A percentile compares a stretch with the other conserved stretches of the same genome.
These are phyloP conservation scores for Cromileptes altivelis DNA, from an alignment of 2,113 vertebrate species.

Conservation along the genomic window DNA sequence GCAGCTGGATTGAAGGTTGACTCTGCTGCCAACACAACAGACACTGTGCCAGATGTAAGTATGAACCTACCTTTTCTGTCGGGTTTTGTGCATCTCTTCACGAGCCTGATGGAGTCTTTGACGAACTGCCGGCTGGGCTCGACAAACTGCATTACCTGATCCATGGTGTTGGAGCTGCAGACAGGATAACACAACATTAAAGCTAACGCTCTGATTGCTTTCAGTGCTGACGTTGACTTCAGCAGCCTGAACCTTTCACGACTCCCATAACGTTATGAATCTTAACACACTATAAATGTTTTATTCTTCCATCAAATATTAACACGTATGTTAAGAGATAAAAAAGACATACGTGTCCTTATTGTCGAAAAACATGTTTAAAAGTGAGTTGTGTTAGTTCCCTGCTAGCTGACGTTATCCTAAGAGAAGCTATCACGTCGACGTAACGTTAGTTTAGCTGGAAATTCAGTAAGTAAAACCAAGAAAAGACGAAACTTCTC, in stretches of 20 bases:
- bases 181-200: not conserved
- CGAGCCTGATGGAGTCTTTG: constrained; percentile 98
- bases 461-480: not conserved
- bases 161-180: constrained; percentile 85
- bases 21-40: not conserved
- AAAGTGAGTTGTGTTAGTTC: too few relatives aligned
- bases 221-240: constrained; percentile 55
- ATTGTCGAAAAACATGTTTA: not conserved
- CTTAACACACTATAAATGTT: fast-evolving
- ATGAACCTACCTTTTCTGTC: constrained; percentile 93
- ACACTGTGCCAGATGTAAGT: not conserved
- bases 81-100: constrained; percentile 99
- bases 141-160: constrained; percentile 98
- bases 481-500: fast-evolving
- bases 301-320: not conserved
- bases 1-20: not conserved
- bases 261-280: not conserved
- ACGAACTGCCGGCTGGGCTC: constrained; percentile 98
- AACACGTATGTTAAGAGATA: not conserved
- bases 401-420: not conserved
- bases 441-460: not conserved
- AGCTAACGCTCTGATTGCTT: not conserved
- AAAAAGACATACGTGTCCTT: too few relatives aligned
- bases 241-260: not conserved
- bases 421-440: constrained; percentile 9